Conservation (phyloP, 1,140 invertebrate species). For the Drosophila equinoxialis region DNA sequence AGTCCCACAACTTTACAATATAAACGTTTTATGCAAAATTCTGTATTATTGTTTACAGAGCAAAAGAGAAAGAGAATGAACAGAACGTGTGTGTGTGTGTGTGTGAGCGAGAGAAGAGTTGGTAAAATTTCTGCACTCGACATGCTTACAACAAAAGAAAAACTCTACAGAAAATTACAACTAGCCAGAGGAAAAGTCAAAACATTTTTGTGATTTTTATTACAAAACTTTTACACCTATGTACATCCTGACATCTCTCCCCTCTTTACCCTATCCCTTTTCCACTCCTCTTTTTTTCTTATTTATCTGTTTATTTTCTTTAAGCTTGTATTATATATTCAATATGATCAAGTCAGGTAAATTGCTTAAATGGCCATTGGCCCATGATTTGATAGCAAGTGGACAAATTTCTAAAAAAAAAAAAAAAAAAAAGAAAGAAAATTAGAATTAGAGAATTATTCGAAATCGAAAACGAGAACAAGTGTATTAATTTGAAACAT, state of each 20-base stretch:
- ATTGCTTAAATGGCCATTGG: too few species aligned
- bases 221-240: slow-evolving; percentile 52
- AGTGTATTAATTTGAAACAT: too few species aligned
- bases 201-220: slow-evolving; percentile 48
- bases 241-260: background rate
- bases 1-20: slow-evolving; percentile 26
- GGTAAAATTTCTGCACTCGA: slow-evolving; percentile 39
- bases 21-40: slow-evolving; percentile 73
- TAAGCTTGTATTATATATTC: background rate
- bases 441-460: too few species aligned
- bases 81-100: background rate
- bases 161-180: slow-evolving; percentile 58
- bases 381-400: too few species aligned
- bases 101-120: background rate
- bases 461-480: too few species aligned
- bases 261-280: background rate
- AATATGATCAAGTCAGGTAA: too few species aligned
- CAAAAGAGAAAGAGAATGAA: slow-evolving; percentile 11
- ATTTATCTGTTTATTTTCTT: background rate
- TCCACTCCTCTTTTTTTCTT: background rate
- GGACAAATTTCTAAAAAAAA: too few species aligned
- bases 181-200: slow-evolving; percentile 30
- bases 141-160: slow-evolving; percentile 50
- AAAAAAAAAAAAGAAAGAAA: too few species aligned
- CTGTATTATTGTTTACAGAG: slow-evolving; percentile 70